Evolutionary conservation across 1,140 invertebrate species (phyloP).

Genomic region (Drosophila neocordata): DNA sequence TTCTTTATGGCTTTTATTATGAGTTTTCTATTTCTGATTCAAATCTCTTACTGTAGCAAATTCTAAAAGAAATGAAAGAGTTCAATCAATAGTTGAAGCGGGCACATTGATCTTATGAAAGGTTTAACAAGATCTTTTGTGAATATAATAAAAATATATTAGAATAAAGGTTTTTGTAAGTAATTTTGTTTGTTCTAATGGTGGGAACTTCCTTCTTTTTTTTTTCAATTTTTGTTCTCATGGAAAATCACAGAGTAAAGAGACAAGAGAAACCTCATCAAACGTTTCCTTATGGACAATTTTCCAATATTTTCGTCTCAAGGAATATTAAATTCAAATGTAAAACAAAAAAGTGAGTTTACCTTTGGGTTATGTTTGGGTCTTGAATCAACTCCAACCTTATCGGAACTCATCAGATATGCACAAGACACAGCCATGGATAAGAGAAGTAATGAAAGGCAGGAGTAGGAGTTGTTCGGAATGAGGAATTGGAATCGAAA

Average conservation of each 20-base stretch:
- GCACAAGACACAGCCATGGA: conserved; percentile 42
- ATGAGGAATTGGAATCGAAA: not conserved
- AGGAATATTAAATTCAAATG: conserved; percentile 33
- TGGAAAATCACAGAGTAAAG: conserved; percentile 1
- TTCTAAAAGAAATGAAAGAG: conserved; percentile 8
- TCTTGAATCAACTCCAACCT: no score
- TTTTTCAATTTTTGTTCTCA: conserved; percentile 27
- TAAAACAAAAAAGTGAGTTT: conserved; percentile 8
- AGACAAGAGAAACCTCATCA: conserved; percentile 28
- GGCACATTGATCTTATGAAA: no score
- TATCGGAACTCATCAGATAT: conserved; percentile 79
- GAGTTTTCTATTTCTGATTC: conserved; percentile 50
- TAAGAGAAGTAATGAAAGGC: conserved; percentile 21
- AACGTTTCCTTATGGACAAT: conserved; percentile 32
- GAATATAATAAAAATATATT: no score
- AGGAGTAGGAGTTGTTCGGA: conserved; percentile 22
- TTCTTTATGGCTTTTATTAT: conserved; percentile 46
- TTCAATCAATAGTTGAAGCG: no score
- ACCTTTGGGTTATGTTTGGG: conserved; percentile 25
- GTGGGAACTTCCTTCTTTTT: conserved; percentile 1
- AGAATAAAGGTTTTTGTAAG: no score
- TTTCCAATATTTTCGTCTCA: conserved; percentile 47
- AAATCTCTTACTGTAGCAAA: conserved; percentile 33
- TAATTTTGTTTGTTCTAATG: not conserved
- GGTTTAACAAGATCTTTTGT: no score